phyloP scores from a whole-genome alignment of 2,113 vertebrate genomes.

The Corythornis cristatus region DNA sequence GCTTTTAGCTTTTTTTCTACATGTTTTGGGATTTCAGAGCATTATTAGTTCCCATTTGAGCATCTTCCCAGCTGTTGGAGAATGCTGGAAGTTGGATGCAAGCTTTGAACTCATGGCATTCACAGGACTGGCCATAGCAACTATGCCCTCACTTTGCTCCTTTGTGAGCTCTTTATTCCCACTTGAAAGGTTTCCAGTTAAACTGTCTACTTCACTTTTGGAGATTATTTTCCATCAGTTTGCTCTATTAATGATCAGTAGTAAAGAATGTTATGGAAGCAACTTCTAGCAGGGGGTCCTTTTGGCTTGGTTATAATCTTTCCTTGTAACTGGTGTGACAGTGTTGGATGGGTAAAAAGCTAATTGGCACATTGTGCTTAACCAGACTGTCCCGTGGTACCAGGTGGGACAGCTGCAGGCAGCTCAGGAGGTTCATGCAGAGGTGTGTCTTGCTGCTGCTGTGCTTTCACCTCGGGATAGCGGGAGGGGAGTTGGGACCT shows the following conservation, averaged over 20 bases:
- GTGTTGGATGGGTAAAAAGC: not conserved
- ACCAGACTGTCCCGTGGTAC: not conserved
- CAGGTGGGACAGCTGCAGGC: rapidly evolving
- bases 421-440: too few species aligned
- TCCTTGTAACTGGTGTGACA: not conserved
- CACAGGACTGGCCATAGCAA: not conserved
- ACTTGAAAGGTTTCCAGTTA: not conserved
- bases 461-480: not conserved
- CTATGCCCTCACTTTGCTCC: not conserved
- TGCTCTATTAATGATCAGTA: not conserved
- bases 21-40: not conserved
- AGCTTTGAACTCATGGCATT: not conserved
- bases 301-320: not conserved
- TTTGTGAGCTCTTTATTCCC: not conserved
- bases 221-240: not conserved
- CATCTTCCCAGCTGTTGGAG: not conserved
- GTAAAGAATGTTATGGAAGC: not conserved
- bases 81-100: not conserved
- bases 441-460: not conserved
- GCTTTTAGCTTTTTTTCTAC: not conserved
- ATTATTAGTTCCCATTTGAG: not conserved
- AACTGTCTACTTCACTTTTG: not conserved
- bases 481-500: not conserved
- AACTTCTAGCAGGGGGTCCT: not conserved
- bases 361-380: not conserved